Evolutionary conservation across 1,140 invertebrate species (phyloP), one percentile per base, ranked within the genome.

Genomic region (Brachionus manjavacas): DNA sequence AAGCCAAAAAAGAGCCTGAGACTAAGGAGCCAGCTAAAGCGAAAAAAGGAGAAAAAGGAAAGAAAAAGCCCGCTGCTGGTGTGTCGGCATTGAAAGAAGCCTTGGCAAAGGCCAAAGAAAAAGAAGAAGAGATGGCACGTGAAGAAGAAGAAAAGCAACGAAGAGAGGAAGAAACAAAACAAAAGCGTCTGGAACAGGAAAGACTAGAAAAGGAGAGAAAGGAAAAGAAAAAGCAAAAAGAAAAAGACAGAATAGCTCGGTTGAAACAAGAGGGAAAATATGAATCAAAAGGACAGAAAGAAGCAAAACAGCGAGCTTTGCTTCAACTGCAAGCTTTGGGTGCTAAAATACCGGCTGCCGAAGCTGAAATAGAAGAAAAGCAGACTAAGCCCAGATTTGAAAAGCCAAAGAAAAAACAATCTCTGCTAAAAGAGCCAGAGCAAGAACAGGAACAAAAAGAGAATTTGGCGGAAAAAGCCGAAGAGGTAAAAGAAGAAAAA

Each of bases 201-300:
- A 85, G 86, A 43, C 20, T 87, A 16, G 88, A 96, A 95, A 89
- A 89, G 84, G 88, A 91, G 86, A 92, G 92, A 79, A 96, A 96
- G 88, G 94, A 96, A 86, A 93, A 92, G 85, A 96, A 96, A 87
- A 99, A 98, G 87, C 92, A 95, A 86, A 96, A 96, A 87, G 95
- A 98, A 91, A 97, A 97, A 86, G 96, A 97, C 87, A 92, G 94
- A 84, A 95, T 94, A 89, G 95, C 96, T 88, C 92, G 94, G 87
- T 89, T 97, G 46, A 98, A 97, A 88, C 94, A 94, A 25, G 96
- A 98, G 91, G 96, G 97, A 1, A 98, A 96, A 91, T 90, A 96
- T 25, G 89, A 98, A 41, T 96, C 95, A 4, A 92, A 94, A 0
- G 96, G 96, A 89, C 95, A 99, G 87, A 91, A 90, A 86, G 88